Evolutionary conservation across 1,140 invertebrate genomes (phyloP).

Genomic region (Dendroctonus ponderosae): DNA sequence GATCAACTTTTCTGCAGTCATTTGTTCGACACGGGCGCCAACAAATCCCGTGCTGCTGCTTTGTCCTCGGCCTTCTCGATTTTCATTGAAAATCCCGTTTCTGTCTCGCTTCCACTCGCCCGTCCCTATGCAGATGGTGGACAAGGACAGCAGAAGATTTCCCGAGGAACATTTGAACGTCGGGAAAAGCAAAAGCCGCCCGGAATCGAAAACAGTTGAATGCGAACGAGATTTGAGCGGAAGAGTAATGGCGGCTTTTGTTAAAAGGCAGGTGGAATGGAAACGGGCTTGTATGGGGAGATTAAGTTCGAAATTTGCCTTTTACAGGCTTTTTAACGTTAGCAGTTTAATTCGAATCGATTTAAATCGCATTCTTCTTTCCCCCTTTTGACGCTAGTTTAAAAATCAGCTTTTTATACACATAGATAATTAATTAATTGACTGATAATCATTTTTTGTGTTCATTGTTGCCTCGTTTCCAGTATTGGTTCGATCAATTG

Average conservation of each 20-base stretch:
- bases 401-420: no score
- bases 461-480: no score
- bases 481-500: no score
- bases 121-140: not conserved
- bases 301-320: constrained; percentile 30
- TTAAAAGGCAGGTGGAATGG: constrained; percentile 31
- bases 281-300: constrained; percentile 30
- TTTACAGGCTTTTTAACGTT: constrained; percentile 31
- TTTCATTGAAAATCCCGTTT: constrained; percentile 33
- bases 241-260: constrained; percentile 29
- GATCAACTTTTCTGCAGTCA: constrained; percentile 49
- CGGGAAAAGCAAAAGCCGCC: constrained; percentile 27
- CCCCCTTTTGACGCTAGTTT: not conserved
- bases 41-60: constrained; percentile 48
- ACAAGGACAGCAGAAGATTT: constrained; percentile 6
- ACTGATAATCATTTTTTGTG: no score
- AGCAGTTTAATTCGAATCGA: not conserved
- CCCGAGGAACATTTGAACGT: constrained; percentile 26
- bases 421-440: no score
- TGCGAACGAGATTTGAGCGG: constrained; percentile 28
- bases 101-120: constrained; percentile 24
- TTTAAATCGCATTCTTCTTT: not conserved
- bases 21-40: constrained; percentile 50
- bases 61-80: constrained; percentile 39
- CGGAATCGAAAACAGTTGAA: constrained; percentile 30